Conservation (phyloP, 2,888 invertebrate genomes). For the Cheilosia grossa region DNA sequence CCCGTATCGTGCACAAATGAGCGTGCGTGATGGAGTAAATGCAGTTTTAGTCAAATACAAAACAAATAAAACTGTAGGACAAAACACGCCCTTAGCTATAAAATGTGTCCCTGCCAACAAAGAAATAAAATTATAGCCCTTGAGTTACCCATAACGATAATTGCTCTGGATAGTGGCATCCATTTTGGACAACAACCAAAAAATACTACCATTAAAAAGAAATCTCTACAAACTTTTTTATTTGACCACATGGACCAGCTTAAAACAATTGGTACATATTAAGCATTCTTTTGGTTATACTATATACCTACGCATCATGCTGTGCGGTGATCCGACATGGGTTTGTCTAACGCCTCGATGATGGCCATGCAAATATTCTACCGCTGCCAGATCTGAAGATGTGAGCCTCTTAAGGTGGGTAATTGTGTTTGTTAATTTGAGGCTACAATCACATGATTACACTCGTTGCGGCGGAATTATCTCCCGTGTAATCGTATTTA, state of each 20-base stretch:
- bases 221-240: neutral
- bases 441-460: conserved; percentile 39
- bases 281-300: neutral
- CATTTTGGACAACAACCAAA: conserved; percentile 11
- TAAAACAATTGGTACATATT: neutral
- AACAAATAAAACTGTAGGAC: no score
- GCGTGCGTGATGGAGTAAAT: no score
- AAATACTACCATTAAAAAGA: neutral
- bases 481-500: conserved; percentile 35
- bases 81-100: neutral
- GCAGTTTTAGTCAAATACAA: no score
- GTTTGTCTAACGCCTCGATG: conserved; percentile 56
- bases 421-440: conserved; percentile 50
- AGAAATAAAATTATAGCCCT: conserved; percentile 1
- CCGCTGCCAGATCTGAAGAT: conserved; percentile 32
- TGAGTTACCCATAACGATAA: neutral
- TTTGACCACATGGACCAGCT: neutral
- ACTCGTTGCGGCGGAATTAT: conserved; percentile 23
- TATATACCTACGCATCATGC: conserved; percentile 2
- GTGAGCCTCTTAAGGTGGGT: conserved; percentile 40
- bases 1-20: no score
- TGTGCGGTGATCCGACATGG: conserved; percentile 5
- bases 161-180: conserved; percentile 14
- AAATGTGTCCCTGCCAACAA: neutral
- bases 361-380: conserved; percentile 34